These are phyloP conservation scores for Pseudomyrmex gracilis DNA, from an alignment of 1,140 invertebrate genomes.

Conservation along the genomic window DNA sequence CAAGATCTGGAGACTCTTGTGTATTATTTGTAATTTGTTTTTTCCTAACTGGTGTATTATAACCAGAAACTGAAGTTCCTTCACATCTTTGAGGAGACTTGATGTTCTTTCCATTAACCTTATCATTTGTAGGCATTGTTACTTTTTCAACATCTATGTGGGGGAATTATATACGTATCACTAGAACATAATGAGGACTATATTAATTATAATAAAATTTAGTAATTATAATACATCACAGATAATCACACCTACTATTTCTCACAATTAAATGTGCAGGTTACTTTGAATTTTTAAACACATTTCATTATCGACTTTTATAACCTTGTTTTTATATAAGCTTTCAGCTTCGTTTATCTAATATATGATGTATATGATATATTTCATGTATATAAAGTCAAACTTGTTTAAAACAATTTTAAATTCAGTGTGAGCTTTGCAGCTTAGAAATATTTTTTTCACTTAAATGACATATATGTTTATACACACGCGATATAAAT, in stretches of 20 bases:
- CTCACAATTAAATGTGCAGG: not conserved
- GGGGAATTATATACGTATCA: not conserved
- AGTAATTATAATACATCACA: not conserved
- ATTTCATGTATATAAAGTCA: too few species aligned
- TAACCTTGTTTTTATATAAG: not conserved
- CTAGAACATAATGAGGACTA: too few species aligned
- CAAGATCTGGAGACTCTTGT: constrained; percentile 66
- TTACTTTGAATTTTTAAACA: not conserved
- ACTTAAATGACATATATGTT: too few species aligned
- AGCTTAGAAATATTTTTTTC: too few species aligned
- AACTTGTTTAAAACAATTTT: too few species aligned
- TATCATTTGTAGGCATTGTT: not conserved
- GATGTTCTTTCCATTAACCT: not conserved
- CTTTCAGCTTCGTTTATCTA: too few species aligned
- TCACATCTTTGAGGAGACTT: constrained; percentile 15
- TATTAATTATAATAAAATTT: not conserved
- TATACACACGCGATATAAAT: too few species aligned
- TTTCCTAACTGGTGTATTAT: constrained; percentile 75
- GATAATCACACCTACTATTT: constrained; percentile 2
- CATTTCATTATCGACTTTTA: constrained; percentile 17
- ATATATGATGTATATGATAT: too few species aligned
- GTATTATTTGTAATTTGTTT: constrained; percentile 13
- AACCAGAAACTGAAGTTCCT: not conserved
- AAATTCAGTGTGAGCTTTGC: too few species aligned
- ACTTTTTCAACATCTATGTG: not conserved